A percentile compares a stretch with the other conserved stretches of the same genome.
Evolutionary conservation across 2,113 vertebrate species (phyloP).

Genomic region (Terrapene triunguis): DNA sequence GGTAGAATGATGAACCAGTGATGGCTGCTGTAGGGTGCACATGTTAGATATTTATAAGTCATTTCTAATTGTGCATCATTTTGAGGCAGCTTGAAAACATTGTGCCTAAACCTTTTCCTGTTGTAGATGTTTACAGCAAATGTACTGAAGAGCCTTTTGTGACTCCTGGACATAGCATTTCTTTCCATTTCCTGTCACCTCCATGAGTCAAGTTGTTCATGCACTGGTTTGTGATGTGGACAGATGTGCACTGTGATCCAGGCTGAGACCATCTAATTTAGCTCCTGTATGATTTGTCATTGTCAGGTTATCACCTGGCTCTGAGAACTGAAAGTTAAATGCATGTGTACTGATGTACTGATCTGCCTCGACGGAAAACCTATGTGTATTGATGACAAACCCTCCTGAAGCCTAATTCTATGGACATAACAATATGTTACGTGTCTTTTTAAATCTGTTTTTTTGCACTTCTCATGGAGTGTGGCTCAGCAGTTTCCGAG

Average conservation of each 20-base stretch:
- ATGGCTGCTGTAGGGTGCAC: rapidly evolving
- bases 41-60: background rate
- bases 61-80: background rate
- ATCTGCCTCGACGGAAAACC: background rate
- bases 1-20: rapidly evolving
- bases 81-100: rapidly evolving
- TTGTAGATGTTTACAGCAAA: background rate
- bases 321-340: background rate
- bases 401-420: background rate
- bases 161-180: rapidly evolving
- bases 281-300: background rate
- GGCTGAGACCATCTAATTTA: background rate
- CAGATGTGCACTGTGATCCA: background rate
- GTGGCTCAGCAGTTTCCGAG: no score
- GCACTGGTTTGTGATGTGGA: background rate
- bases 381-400: background rate
- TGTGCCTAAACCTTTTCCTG: background rate
- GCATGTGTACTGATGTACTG: background rate
- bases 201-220: background rate
- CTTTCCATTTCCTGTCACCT: background rate
- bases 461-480: no score
- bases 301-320: background rate
- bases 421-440: background rate
- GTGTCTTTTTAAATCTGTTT: background rate
- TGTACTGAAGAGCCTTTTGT: background rate